Evolutionary conservation across 2,888 invertebrate genomes (phyloP).

Genomic region (Andrena marginata): DNA sequence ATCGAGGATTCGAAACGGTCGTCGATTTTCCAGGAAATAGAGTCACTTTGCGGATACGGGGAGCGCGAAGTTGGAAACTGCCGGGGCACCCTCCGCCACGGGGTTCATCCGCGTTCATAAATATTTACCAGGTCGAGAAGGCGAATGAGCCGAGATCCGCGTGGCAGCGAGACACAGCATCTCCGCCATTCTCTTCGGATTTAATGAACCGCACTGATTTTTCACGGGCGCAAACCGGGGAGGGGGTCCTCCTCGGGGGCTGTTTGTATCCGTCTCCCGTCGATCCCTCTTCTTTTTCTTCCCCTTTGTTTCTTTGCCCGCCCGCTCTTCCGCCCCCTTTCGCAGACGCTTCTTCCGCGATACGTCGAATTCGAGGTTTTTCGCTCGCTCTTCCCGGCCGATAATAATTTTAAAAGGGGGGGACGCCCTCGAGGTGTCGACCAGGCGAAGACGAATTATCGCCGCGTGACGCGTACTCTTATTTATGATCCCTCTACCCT

Average conservation of each 20-base stretch:
- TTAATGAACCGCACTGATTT: constrained; percentile 83
- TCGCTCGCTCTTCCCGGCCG: constrained; percentile 44
- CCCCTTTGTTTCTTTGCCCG: constrained; percentile 22
- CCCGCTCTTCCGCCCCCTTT: neutral
- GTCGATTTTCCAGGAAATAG: constrained; percentile 6
- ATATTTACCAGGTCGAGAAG: constrained; percentile 80
- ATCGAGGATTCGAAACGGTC: neutral
- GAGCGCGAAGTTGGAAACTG: constrained; percentile 22
- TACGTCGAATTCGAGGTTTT: constrained; percentile 50
- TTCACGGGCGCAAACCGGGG: constrained; percentile 75
- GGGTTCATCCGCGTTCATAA: constrained; percentile 80
- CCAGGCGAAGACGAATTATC: constrained; percentile 78
- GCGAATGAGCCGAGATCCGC: constrained; percentile 42
- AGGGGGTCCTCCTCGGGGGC: constrained; percentile 54
- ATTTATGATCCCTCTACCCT: constrained; percentile 70
- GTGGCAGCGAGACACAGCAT: constrained; percentile 40
- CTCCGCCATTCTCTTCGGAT: constrained; percentile 78
- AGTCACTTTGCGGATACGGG: neutral
- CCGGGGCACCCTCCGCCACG: constrained; percentile 50
- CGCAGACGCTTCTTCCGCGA: constrained; percentile 10
- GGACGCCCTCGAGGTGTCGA: constrained; percentile 71
- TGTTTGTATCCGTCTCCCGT: constrained; percentile 76
- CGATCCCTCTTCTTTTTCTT: constrained; percentile 39
- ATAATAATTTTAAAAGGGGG: constrained; percentile 72
- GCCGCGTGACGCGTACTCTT: constrained; percentile 74